These are phyloP conservation scores for Micromussa lordhowensis DNA, from an alignment of 92 coral and sea anemone species.

Conservation along the genomic window DNA sequence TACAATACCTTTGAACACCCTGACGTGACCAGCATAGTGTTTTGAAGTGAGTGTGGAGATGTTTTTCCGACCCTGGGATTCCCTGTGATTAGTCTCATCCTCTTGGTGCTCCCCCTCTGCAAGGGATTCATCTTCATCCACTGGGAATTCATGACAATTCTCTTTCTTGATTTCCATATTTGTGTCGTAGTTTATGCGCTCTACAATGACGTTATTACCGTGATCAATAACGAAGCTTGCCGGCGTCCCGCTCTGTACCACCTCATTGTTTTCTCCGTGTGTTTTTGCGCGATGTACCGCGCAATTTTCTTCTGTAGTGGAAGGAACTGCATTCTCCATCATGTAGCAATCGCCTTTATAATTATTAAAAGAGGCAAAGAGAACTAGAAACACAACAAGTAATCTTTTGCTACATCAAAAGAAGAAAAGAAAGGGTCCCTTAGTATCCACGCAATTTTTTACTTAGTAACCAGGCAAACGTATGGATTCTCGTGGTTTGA, in stretches of 20 bases:
- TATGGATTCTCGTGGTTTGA: conserved; percentile 2
- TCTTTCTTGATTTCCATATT: neutral
- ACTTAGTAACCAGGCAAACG: conserved; percentile 37
- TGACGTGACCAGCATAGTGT: conserved; percentile 47
- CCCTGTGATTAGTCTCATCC: neutral
- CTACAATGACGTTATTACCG: conserved; percentile 1
- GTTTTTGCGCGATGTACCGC: neutral
- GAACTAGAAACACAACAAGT: neutral
- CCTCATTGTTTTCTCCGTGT: neutral
- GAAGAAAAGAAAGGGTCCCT: neutral
- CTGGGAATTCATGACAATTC: neutral
- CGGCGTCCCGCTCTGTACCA: neutral
- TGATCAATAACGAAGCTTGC: neutral
- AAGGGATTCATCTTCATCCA: conserved; percentile 12
- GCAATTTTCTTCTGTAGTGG: neutral
- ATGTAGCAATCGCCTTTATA: neutral
- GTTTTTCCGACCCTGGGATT: conserved; percentile 19
- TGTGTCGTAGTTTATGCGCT: neutral
- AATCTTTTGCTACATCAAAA: conserved; percentile 14
- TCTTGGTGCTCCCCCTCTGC: conserved; percentile 4
- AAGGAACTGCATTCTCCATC: conserved; percentile 5
- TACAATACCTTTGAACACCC: conserved; percentile 39
- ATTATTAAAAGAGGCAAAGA: neutral
- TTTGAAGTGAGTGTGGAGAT: conserved; percentile 25
- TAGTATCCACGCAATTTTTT: conserved; percentile 20